Conservation (phyloP, 1,140 invertebrate genomes). For the Anastatus disparis region DNA sequence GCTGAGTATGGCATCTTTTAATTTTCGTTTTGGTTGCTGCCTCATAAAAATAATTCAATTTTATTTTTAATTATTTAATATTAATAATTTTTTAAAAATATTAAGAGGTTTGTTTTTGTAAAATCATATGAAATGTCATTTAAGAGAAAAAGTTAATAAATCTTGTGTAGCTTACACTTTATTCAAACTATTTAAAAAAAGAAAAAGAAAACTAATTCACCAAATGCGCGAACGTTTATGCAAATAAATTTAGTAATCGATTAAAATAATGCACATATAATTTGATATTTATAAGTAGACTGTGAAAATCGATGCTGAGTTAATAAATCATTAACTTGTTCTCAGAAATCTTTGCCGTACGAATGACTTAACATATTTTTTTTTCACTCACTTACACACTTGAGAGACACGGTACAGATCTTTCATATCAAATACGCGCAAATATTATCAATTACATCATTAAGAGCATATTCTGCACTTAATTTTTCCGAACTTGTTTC, state of each 20-base stretch:
- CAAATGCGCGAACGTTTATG: no score
- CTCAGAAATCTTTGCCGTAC: neutral
- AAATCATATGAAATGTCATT: no score
- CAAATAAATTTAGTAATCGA: neutral
- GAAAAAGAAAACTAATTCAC: no score
- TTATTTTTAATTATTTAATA: no score
- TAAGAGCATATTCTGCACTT: neutral
- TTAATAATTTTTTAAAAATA: no score
- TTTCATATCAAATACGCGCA: conserved; percentile 9
- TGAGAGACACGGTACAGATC: conserved; percentile 6
- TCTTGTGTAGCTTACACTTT: no score
- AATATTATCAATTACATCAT: conserved; percentile 5
- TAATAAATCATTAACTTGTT: neutral
- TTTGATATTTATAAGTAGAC: neutral
- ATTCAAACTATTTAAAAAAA: no score
- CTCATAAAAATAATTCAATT: no score
- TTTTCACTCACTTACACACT: conserved; percentile 18
- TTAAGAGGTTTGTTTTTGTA: no score
- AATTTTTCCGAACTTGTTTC: neutral
- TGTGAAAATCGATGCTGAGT: no score
- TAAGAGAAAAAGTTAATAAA: no score
- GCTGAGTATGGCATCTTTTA: conserved; percentile 15
- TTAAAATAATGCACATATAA: neutral
- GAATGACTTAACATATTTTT: neutral
- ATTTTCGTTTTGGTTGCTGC: neutral